Percentiles rank a stretch among this genome's conserved stretches.
These are phyloP conservation scores for Camarhynchus parvulus DNA, from an alignment of 2,113 vertebrate species.

Conservation along the genomic window DNA sequence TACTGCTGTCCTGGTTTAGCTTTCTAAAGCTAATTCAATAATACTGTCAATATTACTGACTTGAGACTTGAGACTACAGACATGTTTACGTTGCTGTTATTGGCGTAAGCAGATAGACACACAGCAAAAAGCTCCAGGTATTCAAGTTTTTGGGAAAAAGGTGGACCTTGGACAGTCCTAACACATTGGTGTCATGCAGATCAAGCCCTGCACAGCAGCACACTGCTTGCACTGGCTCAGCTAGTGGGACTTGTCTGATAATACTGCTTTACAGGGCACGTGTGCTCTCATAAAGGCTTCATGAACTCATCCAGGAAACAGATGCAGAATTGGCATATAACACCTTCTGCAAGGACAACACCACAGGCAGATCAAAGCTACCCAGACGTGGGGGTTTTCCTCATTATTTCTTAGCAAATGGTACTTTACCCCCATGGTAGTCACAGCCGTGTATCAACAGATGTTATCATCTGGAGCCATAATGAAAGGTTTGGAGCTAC, in stretches of 20 bases:
- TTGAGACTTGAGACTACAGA: neutral
- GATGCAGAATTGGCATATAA: neutral
- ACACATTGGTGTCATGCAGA: neutral
- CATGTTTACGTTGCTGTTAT: accelerated
- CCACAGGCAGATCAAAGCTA: constrained; percentile 68
- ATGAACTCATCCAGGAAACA: constrained; percentile 28
- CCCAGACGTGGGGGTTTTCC: neutral
- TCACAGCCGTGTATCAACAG: neutral
- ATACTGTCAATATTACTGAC: neutral
- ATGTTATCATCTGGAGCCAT: constrained; percentile 48
- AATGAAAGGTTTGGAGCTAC: constrained; percentile 64
- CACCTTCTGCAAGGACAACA: constrained; percentile 28
- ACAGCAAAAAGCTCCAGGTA: neutral
- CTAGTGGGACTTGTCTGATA: neutral
- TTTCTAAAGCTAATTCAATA: neutral
- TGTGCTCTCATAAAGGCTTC: neutral
- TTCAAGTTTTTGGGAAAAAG: neutral
- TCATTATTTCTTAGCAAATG: constrained; percentile 64
- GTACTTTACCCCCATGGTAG: constrained; percentile 56
- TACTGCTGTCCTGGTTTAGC: neutral
- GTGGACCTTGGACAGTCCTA: neutral
- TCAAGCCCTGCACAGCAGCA: neutral
- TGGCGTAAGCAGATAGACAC: neutral
- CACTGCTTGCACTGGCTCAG: neutral
- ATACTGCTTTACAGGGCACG: neutral